Percentiles rank a stretch among this genome's conserved stretches.
Evolutionary conservation across 2,888 invertebrate genomes (phyloP).

Genomic region (Napeogenes sylphis): DNA sequence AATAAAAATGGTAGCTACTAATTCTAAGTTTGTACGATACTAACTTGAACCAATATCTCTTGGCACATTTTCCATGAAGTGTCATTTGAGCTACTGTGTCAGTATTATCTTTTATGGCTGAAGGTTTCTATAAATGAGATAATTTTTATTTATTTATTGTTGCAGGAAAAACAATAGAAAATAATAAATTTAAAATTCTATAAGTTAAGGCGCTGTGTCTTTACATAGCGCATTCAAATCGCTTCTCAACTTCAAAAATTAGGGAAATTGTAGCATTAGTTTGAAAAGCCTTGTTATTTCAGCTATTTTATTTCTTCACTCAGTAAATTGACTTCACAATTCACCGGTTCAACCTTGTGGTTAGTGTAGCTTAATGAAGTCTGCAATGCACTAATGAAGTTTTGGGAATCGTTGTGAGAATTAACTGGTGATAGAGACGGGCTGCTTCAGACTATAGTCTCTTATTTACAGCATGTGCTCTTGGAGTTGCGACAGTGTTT

Average conservation of each 20-base stretch:
- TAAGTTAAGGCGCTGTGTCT: no score
- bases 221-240: neutral
- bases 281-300: slow-evolving; percentile 6
- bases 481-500: no score
- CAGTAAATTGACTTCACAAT: slow-evolving; percentile 9
- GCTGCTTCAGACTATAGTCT: slow-evolving; percentile 6
- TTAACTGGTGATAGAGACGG: slow-evolving; percentile 5
- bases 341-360: slow-evolving; percentile 16
- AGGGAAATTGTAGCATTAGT: slow-evolving; percentile 1
- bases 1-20: no score
- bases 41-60: no score
- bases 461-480: neutral
- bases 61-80: no score
- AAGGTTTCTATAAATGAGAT: no score
- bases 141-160: no score
- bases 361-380: slow-evolving; percentile 23
- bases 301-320: slow-evolving; percentile 6
- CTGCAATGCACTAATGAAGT: slow-evolving; percentile 26
- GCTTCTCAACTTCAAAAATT: neutral
- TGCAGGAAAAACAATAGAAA: no score
- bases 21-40: no score
- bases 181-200: no score
- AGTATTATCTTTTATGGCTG: no score
- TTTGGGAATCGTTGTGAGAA: slow-evolving; percentile 18
- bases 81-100: no score